Base-by-base conservation (phyloP, 2,797 vertebrate species). In the Gallirallus australis region DNA sequence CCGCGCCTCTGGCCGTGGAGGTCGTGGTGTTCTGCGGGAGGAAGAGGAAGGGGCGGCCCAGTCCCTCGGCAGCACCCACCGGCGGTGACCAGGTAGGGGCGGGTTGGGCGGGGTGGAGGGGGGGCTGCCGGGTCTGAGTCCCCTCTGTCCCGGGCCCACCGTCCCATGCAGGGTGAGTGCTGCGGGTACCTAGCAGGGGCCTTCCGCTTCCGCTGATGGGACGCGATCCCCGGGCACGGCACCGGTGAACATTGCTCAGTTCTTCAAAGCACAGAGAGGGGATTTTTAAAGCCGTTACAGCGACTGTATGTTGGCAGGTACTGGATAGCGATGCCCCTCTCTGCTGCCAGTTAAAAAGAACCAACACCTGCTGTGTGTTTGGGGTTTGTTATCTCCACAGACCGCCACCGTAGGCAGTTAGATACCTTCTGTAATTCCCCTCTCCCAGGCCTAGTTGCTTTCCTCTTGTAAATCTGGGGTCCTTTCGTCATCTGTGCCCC, bases 21-120 rank as follows among this genome's bases (percentile, higher is more conserved):
- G 57, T 94, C 2, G 95, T 96, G 50, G 94, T 96, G 87, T 96
- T 96, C 45, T 73, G 48, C 8, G 89, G 64, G 27, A 83, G 89
- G 80, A 94, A 57, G 77, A 77, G 42, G 75, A 91, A 37, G 61
- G 48, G 15, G 37, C 82, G 28, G 70, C 39, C 6, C 12, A 6
- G 31, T 13, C 35, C 48, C 61, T 2, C 84, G 23, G 48, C 39
- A 25, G 77, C 57, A 1, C 28, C 63, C 16, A 7, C 14, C 40
- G 17, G 31, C 8, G 4, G 25, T n/a, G 48, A 23, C 4, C 81
- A 96, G 95, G 95, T 94, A 88, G n/a, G 9, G 18, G 15, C 15
- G 35, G 35, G 25, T 25, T 6, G 19, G 37, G 11, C 13, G 25
- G 48, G 13, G 50, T 2, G 14, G 30, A 11, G 3, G 5, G 11